Base-by-base conservation (phyloP, 2,797 vertebrate genomes). In the Selene dorsalis region DNA sequence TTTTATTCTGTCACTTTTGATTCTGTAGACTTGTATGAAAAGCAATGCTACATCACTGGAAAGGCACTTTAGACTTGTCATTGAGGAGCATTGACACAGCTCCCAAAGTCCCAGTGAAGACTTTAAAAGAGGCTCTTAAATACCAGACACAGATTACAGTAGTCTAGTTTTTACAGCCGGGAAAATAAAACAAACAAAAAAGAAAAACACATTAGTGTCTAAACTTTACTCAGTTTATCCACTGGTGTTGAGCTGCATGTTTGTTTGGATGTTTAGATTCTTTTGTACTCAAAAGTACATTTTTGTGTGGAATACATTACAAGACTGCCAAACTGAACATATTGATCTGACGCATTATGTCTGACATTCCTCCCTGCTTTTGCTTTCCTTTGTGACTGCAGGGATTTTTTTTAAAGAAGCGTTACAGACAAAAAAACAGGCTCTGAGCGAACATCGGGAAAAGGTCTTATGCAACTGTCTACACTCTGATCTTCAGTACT, bases 311-410 rank as follows among this genome's bases (percentile, higher is more conserved):
- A 16, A 24, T 20, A 59, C 9, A 32, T 56, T 24, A 60, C 64
- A 28, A 24, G 57, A 4, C 59, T 61, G 26, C 66, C 39, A 69
- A 55, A 62, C 20, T 41, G 26, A 43, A 28, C 32, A 20, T 56
- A 35, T n/a, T 56, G 6, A 77, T 82, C 17, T 1, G 10, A 55
- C 56, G 6, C 24, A 70, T 74, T 32, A 14, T 50, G 22, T 72
- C 14, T 11, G 20, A 53, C 43, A 72, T 22, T 57, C 16, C 61
- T 58, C n/a, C 14, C 59, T 35, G 68, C 8, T 2, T 32, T 70
- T 43, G 41, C 35, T 77, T 24, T 62, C 28, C n/a, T 14, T 6
- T 43, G 38, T 55, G 52, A 16, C 7, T 39, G 79, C 26, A 75
- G 56, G 24, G 74, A 61, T 17, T 18, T 47, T n/a, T n/a, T n/a